Percentiles rank a stretch among this genome's conserved stretches.
phyloP scores from a whole-genome alignment of 2,797 vertebrate species.

The Anguilla megastoma region DNA sequence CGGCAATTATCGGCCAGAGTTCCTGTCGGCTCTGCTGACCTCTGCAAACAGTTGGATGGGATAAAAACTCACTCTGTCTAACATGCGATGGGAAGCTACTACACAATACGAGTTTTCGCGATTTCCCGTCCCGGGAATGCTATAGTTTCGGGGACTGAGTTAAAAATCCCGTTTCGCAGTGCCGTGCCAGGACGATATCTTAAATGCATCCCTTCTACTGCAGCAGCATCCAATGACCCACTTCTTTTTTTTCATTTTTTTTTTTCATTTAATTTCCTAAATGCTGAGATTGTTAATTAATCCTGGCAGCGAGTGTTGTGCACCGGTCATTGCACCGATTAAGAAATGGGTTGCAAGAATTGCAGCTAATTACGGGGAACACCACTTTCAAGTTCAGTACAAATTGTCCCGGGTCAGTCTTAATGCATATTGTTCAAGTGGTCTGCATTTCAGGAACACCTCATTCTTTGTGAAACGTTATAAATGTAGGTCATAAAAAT shows the following conservation, averaged over 20 bases:
- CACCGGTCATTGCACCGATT: background rate
- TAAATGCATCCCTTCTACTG: background rate
- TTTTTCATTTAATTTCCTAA: background rate
- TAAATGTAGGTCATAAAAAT: background rate
- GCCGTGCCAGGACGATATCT: background rate
- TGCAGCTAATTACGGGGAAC: background rate
- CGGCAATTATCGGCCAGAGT: background rate
- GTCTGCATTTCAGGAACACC: background rate
- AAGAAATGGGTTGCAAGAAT: background rate
- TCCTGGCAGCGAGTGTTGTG: background rate
- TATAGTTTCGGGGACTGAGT: background rate
- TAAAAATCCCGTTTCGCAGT: background rate
- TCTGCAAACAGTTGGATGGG: conserved; percentile 14
- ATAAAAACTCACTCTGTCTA: conserved; percentile 17
- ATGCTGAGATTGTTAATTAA: background rate
- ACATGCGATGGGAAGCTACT: conserved; percentile 27
- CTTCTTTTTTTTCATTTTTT: background rate
- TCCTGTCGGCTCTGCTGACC: conserved; percentile 18
- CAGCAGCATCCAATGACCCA: background rate
- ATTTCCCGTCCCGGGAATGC: background rate
- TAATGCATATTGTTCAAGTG: background rate
- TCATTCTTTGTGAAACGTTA: background rate
- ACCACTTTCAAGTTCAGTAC: no score
- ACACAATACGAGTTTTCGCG: background rate
- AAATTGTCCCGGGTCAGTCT: background rate